Evolutionary conservation across 2,797 vertebrate genomes (phyloP).

Genomic region (Acanthopagrus latus): DNA sequence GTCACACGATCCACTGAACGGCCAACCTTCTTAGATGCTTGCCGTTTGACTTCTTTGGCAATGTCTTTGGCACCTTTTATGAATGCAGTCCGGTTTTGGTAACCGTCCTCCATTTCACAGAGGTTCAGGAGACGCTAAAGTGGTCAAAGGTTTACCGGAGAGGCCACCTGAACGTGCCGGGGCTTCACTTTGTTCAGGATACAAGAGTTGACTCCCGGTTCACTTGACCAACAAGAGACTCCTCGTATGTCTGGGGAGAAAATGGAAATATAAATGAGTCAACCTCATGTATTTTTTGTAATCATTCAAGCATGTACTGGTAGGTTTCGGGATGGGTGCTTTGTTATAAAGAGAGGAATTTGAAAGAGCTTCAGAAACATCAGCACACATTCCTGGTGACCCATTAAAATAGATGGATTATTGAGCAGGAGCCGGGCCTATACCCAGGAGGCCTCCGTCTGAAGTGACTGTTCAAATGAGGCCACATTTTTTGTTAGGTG

Average conservation of each 20-base stretch:
- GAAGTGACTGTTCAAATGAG: neutral
- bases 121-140: conserved; percentile 31
- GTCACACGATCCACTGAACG: conserved; percentile 90
- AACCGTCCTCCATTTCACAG: conserved; percentile 92
- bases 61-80: conserved; percentile 98
- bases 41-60: conserved; percentile 95
- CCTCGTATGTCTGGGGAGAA: conserved; percentile 51
- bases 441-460: neutral
- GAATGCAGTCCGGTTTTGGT: conserved; percentile 95
- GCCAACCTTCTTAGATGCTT: conserved; percentile 93
- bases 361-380: conserved; percentile 4
- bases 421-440: too few relatives aligned
- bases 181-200: conserved; percentile 37
- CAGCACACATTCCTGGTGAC: neutral
- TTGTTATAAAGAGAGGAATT: conserved; percentile 1
- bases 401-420: neutral
- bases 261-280: conserved; percentile 13
- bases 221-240: conserved; percentile 20
- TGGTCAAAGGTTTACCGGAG: conserved; percentile 27
- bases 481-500: neutral
- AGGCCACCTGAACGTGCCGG: conserved; percentile 31
- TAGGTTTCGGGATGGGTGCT: neutral
- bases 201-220: conserved; percentile 14
- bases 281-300: neutral
- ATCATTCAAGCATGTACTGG: neutral